Evolutionary conservation across 2,888 invertebrate genomes (phyloP), one percentile per base, ranked within the genome.

Genomic region (Polyommatus iphigenia): DNA sequence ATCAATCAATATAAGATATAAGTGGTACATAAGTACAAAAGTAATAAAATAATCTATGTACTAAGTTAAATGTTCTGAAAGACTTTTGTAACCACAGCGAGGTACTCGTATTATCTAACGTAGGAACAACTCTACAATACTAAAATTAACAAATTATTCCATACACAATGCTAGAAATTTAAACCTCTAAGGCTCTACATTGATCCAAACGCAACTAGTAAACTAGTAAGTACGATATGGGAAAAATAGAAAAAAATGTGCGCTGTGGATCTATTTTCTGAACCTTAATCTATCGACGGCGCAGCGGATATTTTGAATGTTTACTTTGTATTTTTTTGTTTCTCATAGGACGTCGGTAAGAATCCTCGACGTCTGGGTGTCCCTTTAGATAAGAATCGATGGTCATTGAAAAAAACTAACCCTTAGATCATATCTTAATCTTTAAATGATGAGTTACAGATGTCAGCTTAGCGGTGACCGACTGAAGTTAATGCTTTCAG

Each of bases 381-480:
- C 86, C 87, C 82, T 82, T 81, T 80, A 81, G 87, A 87, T 87
- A 85, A 86, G 84, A 84, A 87, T 87, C 87, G 85, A 83, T 82
- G 87, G 87, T 85, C 85, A 87, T 85, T 84, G 82, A 84, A 83
- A 85, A 85, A 87, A 85, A 86, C 84, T 79, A 79, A 78, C 79
- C 82, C 83, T 80, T 82, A 80, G 87, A 88, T 89, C 78, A 78
- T 88, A 89, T 86, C 89, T 85, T 81, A 83, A 82, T 84, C 82
- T 82, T 85, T 84, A 85, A 83, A 87, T 88, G 86, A 88, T 82
- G 84, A 83, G 87, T 85, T 75, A 75, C 75, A 75, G 75, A 75
- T 75, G 75, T 75, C 75, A 50, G 75, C 75, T 75, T 75, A 75
- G 73, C 46, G 75, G 75, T 75, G 15, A 75, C 75, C 75, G 41